Conservation (phyloP, 2,888 invertebrate species). For the Scrobipalpa atriplicella region DNA sequence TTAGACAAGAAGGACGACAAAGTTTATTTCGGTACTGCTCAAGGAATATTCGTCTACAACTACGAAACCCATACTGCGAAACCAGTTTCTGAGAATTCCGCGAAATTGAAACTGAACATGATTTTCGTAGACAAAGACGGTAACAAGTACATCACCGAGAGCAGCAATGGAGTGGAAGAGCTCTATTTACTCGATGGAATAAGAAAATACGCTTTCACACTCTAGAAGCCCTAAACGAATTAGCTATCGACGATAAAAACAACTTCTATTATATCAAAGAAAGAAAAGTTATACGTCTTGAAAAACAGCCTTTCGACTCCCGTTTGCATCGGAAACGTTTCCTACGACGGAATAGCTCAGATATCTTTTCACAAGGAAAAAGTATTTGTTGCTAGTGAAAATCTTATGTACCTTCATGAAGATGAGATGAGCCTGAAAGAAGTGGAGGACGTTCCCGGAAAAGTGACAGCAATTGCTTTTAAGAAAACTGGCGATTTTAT, state of each 20-base stretch:
- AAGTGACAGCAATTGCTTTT: constrained; percentile 66
- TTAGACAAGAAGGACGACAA: constrained; percentile 57
- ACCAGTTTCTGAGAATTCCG: constrained; percentile 51
- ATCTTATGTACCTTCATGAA: constrained; percentile 61
- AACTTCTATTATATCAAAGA: constrained; percentile 68
- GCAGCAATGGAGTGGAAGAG: constrained; percentile 61
- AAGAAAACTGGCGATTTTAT: constrained; percentile 59
- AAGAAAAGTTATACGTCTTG: constrained; percentile 58
- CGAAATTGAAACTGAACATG: constrained; percentile 60
- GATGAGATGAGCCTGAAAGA: constrained; percentile 58
- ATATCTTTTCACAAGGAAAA: constrained; percentile 61
- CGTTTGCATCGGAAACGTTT: constrained; percentile 54
- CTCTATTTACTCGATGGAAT: constrained; percentile 59
- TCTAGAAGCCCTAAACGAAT: constrained; percentile 60
- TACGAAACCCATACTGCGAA: constrained; percentile 56
- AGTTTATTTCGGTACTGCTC: constrained; percentile 68
- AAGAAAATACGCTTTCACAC: constrained; percentile 58
- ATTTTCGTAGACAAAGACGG: constrained; percentile 67
- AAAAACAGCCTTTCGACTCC: constrained; percentile 53
- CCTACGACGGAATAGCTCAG: constrained; percentile 63
- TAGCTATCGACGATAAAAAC: constrained; percentile 65
- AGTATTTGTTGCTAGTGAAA: constrained; percentile 62
- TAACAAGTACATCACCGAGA: constrained; percentile 66
- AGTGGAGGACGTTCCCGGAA: constrained; percentile 57
- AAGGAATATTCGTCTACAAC: constrained; percentile 62